Evolutionary conservation across 35 echinoderm and acorn worm genomes (phyloP).

Genomic region (Eucidaris tribuloides): DNA sequence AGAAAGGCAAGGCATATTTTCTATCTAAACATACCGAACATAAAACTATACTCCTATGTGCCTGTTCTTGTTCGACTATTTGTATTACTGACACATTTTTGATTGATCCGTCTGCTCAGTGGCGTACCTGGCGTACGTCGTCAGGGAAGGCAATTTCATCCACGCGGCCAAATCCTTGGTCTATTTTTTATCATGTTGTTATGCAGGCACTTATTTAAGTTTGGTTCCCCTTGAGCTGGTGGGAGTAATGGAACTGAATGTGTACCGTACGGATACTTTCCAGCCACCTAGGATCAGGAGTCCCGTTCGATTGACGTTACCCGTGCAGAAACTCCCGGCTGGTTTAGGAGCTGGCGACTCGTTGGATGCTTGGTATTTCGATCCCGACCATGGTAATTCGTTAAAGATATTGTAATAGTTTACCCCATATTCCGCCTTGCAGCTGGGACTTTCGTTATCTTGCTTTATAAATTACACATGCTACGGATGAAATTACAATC

Average conservation of each 20-base stretch:
- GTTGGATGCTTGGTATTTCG: constrained; percentile 49
- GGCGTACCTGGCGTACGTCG: too few relatives aligned
- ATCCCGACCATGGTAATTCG: constrained; percentile 10
- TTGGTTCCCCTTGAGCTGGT: constrained; percentile 18
- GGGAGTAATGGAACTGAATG: constrained; percentile 43
- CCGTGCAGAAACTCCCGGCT: constrained; percentile 20
- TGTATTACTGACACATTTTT: too few relatives aligned
- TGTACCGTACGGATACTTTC: background rate
- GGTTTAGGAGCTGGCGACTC: constrained; percentile 26
- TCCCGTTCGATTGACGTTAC: background rate
- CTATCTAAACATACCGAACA: background rate
- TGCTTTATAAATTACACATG: too few relatives aligned
- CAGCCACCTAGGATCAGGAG: background rate
- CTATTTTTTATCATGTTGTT: background rate
- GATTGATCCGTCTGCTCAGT: too few relatives aligned
- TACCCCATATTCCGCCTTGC: too few relatives aligned
- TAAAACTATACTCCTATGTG: background rate
- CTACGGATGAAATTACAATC: too few relatives aligned
- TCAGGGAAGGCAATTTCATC: too few relatives aligned
- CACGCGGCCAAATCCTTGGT: too few relatives aligned
- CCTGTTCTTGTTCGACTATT: background rate
- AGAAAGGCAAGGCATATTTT: background rate
- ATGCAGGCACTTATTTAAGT: background rate
- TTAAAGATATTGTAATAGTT: background rate
- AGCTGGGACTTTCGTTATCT: too few relatives aligned